These are phyloP conservation scores for Agrochola litura DNA, from an alignment of 2,888 invertebrate genomes.

Conservation along the genomic window DNA sequence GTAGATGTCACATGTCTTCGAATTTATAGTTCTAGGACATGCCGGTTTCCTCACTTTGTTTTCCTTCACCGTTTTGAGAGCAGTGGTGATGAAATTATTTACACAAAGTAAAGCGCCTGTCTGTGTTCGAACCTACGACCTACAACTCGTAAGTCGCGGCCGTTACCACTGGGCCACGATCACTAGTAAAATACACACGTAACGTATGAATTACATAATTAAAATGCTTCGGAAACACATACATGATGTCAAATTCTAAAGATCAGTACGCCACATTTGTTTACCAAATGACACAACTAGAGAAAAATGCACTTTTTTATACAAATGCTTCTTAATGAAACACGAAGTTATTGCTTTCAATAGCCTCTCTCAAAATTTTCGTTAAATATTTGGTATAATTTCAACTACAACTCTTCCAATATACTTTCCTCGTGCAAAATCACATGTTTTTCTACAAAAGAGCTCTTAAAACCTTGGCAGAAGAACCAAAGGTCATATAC, in stretches of 20 bases:
- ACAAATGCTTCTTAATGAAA: conserved; percentile 8
- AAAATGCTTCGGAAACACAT: not conserved
- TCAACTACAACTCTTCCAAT: not conserved
- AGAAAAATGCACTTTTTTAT: not conserved
- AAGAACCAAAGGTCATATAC: conserved; percentile 44
- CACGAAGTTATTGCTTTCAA: conserved; percentile 2
- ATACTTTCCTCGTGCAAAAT: conserved; percentile 10
- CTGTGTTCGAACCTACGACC: too few relatives aligned
- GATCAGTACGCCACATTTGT: not conserved
- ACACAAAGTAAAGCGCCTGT: too few relatives aligned
- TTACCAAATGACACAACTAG: not conserved
- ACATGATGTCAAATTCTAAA: not conserved
- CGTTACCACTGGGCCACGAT: too few relatives aligned
- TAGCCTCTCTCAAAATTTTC: conserved; percentile 30
- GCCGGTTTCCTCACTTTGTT: too few relatives aligned
- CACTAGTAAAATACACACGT: too few relatives aligned
- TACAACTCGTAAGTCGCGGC: too few relatives aligned
- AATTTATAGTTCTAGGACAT: too few relatives aligned
- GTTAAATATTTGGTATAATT: conserved; percentile 7
- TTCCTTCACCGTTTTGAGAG: too few relatives aligned
- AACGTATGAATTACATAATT: not conserved
- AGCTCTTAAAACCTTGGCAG: conserved; percentile 55
- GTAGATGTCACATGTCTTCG: too few relatives aligned
- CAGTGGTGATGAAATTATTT: too few relatives aligned
- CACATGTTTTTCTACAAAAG: conserved; percentile 41